Percentiles rank a stretch among this genome's conserved stretches.
Evolutionary conservation across 2,113 vertebrate genomes (phyloP).

Genomic region (Sisor rabdophorus): DNA sequence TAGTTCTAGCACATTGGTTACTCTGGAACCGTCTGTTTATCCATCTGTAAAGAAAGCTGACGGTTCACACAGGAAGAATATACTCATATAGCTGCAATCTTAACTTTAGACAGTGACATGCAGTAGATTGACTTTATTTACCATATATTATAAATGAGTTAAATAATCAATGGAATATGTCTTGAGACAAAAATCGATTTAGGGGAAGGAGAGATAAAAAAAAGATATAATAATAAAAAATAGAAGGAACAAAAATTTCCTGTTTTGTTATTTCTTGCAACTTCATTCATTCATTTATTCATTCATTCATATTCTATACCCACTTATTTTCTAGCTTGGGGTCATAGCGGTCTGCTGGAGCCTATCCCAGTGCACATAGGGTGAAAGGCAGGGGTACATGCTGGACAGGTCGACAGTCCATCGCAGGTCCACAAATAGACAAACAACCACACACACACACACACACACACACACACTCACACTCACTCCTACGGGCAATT

Average conservation of each 20-base stretch:
- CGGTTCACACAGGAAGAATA: not conserved
- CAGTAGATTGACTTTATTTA: not conserved
- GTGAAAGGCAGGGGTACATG: too few species aligned
- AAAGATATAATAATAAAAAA: not conserved
- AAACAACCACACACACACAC: too few species aligned
- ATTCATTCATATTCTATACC: too few species aligned
- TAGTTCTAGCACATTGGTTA: constrained; percentile 22
- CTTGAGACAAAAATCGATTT: not conserved
- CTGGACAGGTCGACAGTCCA: too few species aligned
- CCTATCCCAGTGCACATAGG: too few species aligned
- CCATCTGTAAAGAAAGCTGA: not conserved
- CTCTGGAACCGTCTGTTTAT: not conserved
- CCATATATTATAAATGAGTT: too few species aligned
- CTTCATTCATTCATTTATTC: too few species aligned
- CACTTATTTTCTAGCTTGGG: too few species aligned
- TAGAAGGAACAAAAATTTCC: not conserved
- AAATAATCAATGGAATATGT: not conserved
- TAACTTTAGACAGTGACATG: not conserved
- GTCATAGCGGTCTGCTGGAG: too few species aligned
- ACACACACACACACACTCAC: too few species aligned
- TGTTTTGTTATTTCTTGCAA: not conserved
- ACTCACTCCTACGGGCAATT: too few species aligned
- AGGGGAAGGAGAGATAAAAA: not conserved
- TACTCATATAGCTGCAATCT: not conserved
- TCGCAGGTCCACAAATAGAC: too few species aligned